Percentiles rank a stretch among this genome's conserved stretches.
phyloP scores from a whole-genome alignment of 2,888 invertebrate species.

The Deilephila elpenor region DNA sequence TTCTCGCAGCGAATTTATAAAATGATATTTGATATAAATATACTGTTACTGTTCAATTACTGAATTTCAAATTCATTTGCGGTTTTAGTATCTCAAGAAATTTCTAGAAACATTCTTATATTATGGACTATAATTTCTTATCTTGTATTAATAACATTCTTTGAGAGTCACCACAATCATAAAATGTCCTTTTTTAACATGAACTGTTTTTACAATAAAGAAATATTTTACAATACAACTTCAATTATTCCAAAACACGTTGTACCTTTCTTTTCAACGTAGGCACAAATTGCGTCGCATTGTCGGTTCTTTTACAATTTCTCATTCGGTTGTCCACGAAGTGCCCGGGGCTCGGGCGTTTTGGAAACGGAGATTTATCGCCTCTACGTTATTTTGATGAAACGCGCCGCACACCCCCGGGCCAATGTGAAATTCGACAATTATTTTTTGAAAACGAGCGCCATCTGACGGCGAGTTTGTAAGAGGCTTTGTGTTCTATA shows the following conservation, averaged over 20 bases:
- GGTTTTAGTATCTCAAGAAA: too few species aligned
- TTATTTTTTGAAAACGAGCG: constrained; percentile 41
- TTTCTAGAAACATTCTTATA: too few species aligned
- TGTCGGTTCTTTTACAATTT: not conserved
- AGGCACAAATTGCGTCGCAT: not conserved
- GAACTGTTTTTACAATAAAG: not conserved
- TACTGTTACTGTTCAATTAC: too few species aligned
- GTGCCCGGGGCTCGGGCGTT: constrained; percentile 57
- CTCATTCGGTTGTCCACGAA: constrained; percentile 46
- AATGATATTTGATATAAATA: too few species aligned
- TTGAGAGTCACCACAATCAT: too few species aligned
- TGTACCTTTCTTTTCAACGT: not conserved
- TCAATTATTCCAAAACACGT: too few species aligned
- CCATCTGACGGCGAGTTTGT: constrained; percentile 1
- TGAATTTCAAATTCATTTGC: too few species aligned
- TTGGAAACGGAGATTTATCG: constrained; percentile 60
- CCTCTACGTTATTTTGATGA: constrained; percentile 53
- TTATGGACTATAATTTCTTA: too few species aligned
- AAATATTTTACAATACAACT: not conserved
- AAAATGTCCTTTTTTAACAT: too few species aligned
- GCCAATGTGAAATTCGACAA: constrained; percentile 42
- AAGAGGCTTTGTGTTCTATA: constrained; percentile 18
- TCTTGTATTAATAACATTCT: too few species aligned
- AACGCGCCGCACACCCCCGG: constrained; percentile 51
- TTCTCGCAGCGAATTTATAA: too few species aligned